A percentile compares a stretch with the other conserved stretches of the same genome.
phyloP scores from a whole-genome alignment of 2,113 vertebrate genomes.

The Cyanoderma ruficeps region DNA sequence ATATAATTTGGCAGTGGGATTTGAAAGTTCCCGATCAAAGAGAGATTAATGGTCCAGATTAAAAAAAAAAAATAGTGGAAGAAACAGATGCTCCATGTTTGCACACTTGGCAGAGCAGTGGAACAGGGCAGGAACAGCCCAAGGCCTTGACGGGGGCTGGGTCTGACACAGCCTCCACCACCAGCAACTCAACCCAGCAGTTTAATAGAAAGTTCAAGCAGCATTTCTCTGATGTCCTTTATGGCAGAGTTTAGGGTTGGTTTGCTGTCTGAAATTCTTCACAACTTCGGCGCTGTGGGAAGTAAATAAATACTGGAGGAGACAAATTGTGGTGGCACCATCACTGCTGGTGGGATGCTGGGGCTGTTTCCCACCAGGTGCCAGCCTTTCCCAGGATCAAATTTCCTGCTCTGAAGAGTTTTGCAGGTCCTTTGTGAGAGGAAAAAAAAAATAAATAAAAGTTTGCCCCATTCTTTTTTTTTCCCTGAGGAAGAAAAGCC shows the following conservation, averaged over 20 bases:
- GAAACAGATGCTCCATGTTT: conserved; percentile 27
- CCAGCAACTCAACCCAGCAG: neutral
- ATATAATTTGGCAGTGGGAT: neutral
- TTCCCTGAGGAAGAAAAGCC: neutral
- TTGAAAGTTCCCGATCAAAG: neutral
- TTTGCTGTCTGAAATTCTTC: neutral
- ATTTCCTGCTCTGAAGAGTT: neutral
- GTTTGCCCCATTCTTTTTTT: neutral
- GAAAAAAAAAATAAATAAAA: neutral
- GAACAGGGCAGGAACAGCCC: neutral
- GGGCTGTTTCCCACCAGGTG: neutral
- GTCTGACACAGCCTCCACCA: neutral
- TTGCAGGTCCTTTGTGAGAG: neutral
- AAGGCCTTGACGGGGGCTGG: neutral
- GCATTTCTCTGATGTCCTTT: neutral
- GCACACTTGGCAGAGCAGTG: neutral
- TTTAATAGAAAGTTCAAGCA: neutral
- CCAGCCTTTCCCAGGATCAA: neutral
- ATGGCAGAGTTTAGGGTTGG: neutral
- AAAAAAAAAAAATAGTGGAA: neutral
- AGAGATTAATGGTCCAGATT: neutral
- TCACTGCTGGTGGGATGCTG: neutral
- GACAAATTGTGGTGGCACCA: neutral
- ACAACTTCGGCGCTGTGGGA: neutral
- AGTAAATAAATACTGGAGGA: neutral